Conservation (phyloP, 2,797 vertebrate species). For the Myotis pilosus region DNA sequence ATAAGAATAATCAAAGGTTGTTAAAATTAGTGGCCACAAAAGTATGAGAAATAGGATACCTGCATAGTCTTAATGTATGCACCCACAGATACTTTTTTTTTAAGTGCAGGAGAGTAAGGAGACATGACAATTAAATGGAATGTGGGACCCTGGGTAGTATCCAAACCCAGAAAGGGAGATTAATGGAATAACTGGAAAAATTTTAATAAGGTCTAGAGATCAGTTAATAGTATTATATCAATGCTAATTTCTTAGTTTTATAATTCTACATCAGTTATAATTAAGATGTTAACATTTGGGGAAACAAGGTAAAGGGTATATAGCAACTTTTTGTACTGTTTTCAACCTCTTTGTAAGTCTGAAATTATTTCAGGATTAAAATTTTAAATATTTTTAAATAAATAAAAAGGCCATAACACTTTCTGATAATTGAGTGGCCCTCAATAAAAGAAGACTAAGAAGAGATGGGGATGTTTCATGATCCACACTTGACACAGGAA, state of each 20-base stretch:
- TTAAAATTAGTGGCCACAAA: slow-evolving; percentile 30
- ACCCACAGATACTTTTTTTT: neutral
- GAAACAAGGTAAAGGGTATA: neutral
- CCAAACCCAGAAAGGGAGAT: neutral
- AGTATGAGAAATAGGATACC: neutral
- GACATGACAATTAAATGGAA: neutral
- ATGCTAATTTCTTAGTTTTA: slow-evolving; percentile 10
- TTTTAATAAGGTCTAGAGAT: neutral
- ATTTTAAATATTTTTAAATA: neutral
- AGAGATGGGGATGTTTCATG: neutral
- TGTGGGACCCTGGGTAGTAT: neutral
- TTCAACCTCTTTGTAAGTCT: neutral
- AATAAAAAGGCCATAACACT: neutral
- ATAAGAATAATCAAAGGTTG: neutral
- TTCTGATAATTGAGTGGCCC: neutral
- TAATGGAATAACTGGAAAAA: neutral
- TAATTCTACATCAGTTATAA: neutral
- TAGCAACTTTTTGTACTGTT: neutral
- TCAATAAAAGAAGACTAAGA: neutral
- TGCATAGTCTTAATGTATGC: neutral
- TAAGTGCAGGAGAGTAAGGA: neutral
- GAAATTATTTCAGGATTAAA: slow-evolving; percentile 26
- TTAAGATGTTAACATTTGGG: neutral
- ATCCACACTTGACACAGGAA: neutral
- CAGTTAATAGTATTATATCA: neutral